Conservation (phyloP, 2,888 invertebrate species). For the Eledona agricola region DNA sequence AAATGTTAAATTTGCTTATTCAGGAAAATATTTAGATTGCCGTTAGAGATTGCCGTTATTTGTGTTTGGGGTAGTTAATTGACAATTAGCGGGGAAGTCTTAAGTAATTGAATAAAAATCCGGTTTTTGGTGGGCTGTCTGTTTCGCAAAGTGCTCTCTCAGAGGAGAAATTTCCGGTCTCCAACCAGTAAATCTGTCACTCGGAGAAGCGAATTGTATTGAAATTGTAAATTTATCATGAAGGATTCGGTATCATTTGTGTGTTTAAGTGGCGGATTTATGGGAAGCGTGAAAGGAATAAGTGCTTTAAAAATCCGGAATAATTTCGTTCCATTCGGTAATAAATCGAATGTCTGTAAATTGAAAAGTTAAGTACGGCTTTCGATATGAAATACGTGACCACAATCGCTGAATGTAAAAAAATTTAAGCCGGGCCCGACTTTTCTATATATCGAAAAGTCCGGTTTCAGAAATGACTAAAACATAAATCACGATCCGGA, state of each 20-base stretch:
- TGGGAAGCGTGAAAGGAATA: conserved; percentile 22
- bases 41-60: too few species aligned
- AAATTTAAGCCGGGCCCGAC: conserved; percentile 44
- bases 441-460: conserved; percentile 45
- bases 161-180: conserved; percentile 9
- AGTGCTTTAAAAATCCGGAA: conserved; percentile 26
- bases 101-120: too few species aligned
- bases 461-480: conserved; percentile 50
- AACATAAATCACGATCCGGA: conserved; percentile 53
- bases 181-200: conserved; percentile 20
- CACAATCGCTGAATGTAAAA: conserved; percentile 49
- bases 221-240: conserved; percentile 30
- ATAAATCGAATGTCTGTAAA: conserved; percentile 48
- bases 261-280: conserved; percentile 28
- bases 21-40: too few species aligned
- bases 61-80: too few species aligned
- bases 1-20: too few species aligned
- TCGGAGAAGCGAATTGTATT: conserved; percentile 22
- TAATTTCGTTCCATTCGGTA: conserved; percentile 34
- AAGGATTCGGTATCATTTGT: conserved; percentile 29
- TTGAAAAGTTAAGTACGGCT: conserved; percentile 51
- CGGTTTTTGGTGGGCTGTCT: conserved; percentile 6
- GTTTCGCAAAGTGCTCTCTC: too few species aligned
- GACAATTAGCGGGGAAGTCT: too few species aligned
- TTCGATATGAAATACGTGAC: conserved; percentile 51